phyloP scores from a whole-genome alignment of 1,140 invertebrate species.

The Diorhabda carinulata region DNA sequence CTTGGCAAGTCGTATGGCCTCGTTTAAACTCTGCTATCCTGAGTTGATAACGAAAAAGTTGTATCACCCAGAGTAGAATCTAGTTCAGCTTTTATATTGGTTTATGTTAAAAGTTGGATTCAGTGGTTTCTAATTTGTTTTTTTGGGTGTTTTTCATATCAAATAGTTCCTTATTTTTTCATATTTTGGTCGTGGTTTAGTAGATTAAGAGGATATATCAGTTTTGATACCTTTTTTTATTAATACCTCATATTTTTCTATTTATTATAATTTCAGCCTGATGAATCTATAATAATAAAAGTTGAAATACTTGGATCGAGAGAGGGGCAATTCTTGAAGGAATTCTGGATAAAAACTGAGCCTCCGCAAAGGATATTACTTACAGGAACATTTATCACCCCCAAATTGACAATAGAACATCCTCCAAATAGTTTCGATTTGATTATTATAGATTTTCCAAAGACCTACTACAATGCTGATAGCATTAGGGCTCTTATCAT shows the following conservation, averaged over 20 bases:
- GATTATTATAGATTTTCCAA: conserved; percentile 32
- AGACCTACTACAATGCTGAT: conserved; percentile 31
- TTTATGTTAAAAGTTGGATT: no score
- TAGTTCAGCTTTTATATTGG: no score
- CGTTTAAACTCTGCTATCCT: no score
- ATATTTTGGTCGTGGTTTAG: no score
- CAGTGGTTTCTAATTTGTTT: no score
- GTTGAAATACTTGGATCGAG: conserved; percentile 30
- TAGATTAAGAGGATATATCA: no score
- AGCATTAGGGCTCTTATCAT: conserved; percentile 27
- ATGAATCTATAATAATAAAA: conserved; percentile 21
- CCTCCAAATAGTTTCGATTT: conserved; percentile 24
- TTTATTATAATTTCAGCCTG: conserved; percentile 18
- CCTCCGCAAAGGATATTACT: conserved; percentile 31
- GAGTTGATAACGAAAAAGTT: no score
- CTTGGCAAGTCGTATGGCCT: no score
- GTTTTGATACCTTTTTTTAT: no score
- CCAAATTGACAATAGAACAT: conserved; percentile 24
- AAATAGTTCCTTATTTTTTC: no score
- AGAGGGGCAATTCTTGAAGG: conserved; percentile 31
- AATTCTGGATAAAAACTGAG: conserved; percentile 39
- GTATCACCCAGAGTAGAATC: no score
- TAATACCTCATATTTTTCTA: neutral
- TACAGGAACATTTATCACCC: conserved; percentile 30
- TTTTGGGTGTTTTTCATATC: no score